Base-by-base conservation (phyloP, 2,888 invertebrate genomes). In the Sepioteuthis lessoniana region DNA sequence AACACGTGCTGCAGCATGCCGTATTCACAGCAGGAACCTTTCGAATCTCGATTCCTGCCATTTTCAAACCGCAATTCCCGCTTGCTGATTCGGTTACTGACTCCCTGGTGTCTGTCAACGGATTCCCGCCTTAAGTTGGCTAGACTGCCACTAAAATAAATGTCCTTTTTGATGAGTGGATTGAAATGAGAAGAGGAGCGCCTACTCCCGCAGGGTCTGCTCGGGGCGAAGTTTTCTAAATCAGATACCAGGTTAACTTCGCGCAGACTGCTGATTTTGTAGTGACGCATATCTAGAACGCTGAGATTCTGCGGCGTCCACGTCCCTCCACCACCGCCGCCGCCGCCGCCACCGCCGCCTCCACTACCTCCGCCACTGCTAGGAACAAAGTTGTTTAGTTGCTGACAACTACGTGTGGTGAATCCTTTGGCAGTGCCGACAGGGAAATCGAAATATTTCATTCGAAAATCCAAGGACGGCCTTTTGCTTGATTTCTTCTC, bases 111-210 rank as follows among this genome's bases (percentile, higher is more conserved):
- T 19, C 76, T 76, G 92, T 92, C 92, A 1, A 92, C 5, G 10
- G 92, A 47, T 10, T 94, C 94, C n/a, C 93, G 94, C 46, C 95
- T 95, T 94, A 95, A 94, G 38, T 90, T 94, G 8, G 94, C 94
- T 60, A 94, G 50, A 96, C 98, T 98, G 95, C 99, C 99, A 97
- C 98, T 98, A 97, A 99, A 99, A 96, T 99, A 98, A 21, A 99
- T 98, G 97, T 99, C 99, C 94, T 98, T 98, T 94, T 98, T 98
- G 96, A 98, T 98, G 98, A 99, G 98, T 35, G 98, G 98, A 3
- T 98, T 94, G 37, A 95, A 94, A 10, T 95, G 94, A 47, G 94
- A 94, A 1, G 91, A 91, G 28, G 90, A 35, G 37, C 93, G 90
- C 55, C 92, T 90, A 55, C 35, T 25, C 13, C 28, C 37, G 37